phyloP scores from a whole-genome alignment of 2,888 invertebrate genomes.

The Microplitis deprimator region DNA sequence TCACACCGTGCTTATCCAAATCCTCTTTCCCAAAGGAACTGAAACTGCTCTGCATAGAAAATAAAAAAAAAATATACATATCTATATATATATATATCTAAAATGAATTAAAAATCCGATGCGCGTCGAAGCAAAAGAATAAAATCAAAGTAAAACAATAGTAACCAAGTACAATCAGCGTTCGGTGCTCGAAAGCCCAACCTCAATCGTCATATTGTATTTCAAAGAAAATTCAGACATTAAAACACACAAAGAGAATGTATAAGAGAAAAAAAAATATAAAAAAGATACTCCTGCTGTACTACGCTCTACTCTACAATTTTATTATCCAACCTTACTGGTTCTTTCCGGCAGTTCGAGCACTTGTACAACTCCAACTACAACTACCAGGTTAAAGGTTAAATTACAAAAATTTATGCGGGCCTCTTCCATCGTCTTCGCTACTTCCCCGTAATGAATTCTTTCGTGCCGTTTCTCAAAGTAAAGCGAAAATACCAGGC shows the following conservation, averaged over 20 bases:
- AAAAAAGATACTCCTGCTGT: conserved; percentile 27
- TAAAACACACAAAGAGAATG: not conserved
- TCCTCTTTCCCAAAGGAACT: too few relatives aligned
- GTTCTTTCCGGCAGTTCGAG: conserved; percentile 39
- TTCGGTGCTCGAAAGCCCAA: conserved; percentile 32
- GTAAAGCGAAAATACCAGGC: conserved; percentile 29
- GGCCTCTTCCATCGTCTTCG: conserved; percentile 21
- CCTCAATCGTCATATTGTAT: conserved; percentile 30
- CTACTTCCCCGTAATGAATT: conserved; percentile 43
- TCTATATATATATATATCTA: not conserved
- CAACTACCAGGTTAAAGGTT: conserved; percentile 42
- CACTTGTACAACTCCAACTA: conserved; percentile 30
- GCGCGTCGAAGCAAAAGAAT: conserved; percentile 2
- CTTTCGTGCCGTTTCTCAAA: conserved; percentile 42
- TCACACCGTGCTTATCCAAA: too few relatives aligned
- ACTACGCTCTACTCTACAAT: conserved; percentile 30
- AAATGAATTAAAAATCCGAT: conserved; percentile 20
- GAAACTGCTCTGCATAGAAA: not conserved
- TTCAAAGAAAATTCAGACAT: conserved; percentile 29
- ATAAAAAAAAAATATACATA: conserved; percentile 22
- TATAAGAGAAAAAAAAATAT: not conserved
- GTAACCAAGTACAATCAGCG: conserved; percentile 29
- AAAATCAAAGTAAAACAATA: conserved; percentile 23
- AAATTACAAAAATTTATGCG: conserved; percentile 46
- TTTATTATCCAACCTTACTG: conserved; percentile 31